Conservation (phyloP, 2,888 invertebrate species). For the Melieria picta region DNA sequence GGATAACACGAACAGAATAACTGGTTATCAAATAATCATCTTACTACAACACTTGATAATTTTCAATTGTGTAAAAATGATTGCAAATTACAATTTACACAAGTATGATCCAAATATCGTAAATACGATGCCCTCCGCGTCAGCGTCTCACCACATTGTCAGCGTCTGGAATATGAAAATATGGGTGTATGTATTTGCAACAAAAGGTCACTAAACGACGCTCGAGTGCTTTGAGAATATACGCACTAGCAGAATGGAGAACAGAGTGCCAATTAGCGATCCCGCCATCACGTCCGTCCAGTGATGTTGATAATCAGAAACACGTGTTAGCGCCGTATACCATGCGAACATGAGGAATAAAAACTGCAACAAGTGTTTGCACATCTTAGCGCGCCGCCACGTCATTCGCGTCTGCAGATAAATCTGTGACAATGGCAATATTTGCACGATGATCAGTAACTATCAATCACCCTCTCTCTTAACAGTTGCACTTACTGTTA, state of each 20-base stretch:
- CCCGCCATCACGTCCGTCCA: conserved; percentile 96
- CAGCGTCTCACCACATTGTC: conserved; percentile 48
- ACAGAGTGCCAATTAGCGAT: conserved; percentile 73
- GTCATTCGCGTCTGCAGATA: conserved; percentile 89
- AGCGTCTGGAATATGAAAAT: conserved; percentile 45
- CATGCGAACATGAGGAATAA: conserved; percentile 81
- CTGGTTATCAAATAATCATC: no score
- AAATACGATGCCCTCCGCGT: no score
- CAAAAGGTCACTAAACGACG: no score
- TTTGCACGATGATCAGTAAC: conserved; percentile 13
- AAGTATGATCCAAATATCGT: no score
- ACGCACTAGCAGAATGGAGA: conserved; percentile 75
- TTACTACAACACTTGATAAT: no score
- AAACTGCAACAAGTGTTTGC: conserved; percentile 86
- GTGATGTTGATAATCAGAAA: conserved; percentile 97
- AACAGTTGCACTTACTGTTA: conserved; percentile 75
- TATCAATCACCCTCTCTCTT: background rate
- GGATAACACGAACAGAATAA: no score
- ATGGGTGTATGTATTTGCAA: no score
- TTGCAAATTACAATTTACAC: no score
- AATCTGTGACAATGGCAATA: conserved; percentile 69
- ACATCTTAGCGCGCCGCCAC: conserved; percentile 81
- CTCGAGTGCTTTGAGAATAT: background rate
- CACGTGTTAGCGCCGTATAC: conserved; percentile 86
- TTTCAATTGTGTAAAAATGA: no score